Percentiles rank a stretch among this genome's conserved stretches.
These are phyloP conservation scores for Chiridota heheva DNA, from an alignment of 35 echinoderm and acorn worm species.

Conservation along the genomic window DNA sequence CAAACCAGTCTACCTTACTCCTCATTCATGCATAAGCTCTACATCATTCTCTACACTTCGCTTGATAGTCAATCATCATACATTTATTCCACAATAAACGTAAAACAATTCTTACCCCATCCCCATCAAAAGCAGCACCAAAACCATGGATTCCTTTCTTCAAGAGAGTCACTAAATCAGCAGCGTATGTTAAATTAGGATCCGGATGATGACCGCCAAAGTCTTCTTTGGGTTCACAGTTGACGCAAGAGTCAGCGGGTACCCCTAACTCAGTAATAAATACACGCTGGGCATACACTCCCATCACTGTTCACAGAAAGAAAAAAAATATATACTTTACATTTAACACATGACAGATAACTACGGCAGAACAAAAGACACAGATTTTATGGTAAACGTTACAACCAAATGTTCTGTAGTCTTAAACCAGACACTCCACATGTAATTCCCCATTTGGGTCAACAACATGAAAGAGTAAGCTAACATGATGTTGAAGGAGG, in stretches of 20 bases:
- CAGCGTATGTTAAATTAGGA: conserved; percentile 95
- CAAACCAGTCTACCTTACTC: background rate
- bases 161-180: conserved; percentile 81
- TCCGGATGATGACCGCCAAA: conserved; percentile 99
- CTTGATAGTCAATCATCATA: no score
- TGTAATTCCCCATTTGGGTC: no score
- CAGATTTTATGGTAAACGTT: no score
- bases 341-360: no score
- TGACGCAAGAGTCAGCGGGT: conserved; percentile 70
- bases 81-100: no score
- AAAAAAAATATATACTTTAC: background rate
- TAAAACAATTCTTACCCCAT: conserved; percentile 98
- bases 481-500: no score
- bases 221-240: conserved; percentile 95
- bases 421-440: no score
- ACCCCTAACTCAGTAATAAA: conserved; percentile 78
- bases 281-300: conserved; percentile 81
- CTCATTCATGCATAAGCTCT: no score
- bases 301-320: conserved; percentile 89
- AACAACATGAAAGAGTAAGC: no score
- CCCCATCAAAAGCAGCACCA: conserved; percentile 98
- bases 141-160: conserved; percentile 91
- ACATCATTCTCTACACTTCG: no score
- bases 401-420: no score
- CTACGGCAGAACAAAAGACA: no score